These are phyloP conservation scores for Cosmorhoe ocellata DNA, from an alignment of 2,888 invertebrate species.

Conservation along the genomic window DNA sequence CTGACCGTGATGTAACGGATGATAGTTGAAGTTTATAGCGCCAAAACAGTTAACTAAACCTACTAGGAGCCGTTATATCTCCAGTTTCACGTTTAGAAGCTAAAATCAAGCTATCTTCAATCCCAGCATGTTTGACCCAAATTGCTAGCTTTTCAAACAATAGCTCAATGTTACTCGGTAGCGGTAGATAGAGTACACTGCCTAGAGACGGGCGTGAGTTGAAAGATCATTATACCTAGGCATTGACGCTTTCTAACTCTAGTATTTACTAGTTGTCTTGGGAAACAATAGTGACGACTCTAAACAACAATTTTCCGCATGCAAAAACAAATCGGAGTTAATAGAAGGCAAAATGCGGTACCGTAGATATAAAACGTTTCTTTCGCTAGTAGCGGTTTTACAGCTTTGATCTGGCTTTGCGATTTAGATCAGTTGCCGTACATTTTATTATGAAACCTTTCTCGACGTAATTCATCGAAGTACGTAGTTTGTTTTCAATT, in stretches of 20 bases:
- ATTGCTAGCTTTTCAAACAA: constrained; percentile 22
- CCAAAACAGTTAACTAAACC: not conserved
- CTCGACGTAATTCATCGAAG: too few species aligned
- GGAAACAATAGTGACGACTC: constrained; percentile 9
- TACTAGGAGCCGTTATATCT: not conserved
- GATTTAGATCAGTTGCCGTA: too few species aligned
- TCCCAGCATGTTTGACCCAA: constrained; percentile 15
- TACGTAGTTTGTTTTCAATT: too few species aligned
- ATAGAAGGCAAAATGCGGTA: too few species aligned
- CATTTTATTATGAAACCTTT: too few species aligned
- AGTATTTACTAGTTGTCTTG: constrained; percentile 1
- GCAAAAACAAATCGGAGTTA: too few species aligned
- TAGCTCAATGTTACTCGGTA: constrained; percentile 12
- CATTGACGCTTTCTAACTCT: constrained; percentile 14
- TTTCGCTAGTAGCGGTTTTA: too few species aligned
- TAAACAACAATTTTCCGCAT: too few species aligned
- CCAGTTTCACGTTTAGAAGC: not conserved
- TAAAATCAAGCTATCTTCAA: constrained; percentile 8
- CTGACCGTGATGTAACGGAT: constrained; percentile 10
- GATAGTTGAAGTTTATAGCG: not conserved
- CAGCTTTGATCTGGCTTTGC: too few species aligned
- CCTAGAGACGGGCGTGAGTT: constrained; percentile 12
- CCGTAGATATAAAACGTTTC: too few species aligned
- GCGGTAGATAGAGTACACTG: constrained; percentile 8
- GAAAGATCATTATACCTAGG: constrained; percentile 2